Base-by-base conservation (phyloP, 1,140 invertebrate genomes). In the Bacillus rossius region DNA sequence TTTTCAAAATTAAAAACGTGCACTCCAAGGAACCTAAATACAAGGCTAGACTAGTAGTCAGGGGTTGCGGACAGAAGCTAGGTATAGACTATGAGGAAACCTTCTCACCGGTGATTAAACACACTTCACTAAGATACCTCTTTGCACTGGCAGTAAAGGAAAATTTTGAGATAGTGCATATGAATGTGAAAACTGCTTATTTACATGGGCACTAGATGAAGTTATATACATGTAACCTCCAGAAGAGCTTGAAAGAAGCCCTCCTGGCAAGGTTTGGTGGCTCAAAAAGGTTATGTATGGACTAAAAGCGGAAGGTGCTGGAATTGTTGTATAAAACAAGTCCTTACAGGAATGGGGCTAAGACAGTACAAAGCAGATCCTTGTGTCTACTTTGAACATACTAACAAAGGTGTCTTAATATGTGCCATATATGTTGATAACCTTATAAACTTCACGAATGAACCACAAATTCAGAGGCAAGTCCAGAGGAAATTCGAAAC, bases 131-230 rank as follows among this genome's bases (percentile, higher is more conserved):
- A 29, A 40, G 67, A 57, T 40, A 63, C 23, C 10, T 72, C 8
- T 17, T 69, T 13, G 58, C 63, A 7, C 2, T 65, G 13, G 63
- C 67, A 14, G 64, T 61, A 1, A 40, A 29, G 13, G 22, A 58
- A 22, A 50, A 61, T 34, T 55, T 59, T 34, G 8, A 47, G 20
- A 60, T 63, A 8, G 20, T 50, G 20, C 70, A 75, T 17, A 65
- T 73, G 55, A 75, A 77, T 62, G 65, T 71, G 0, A 68, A 67
- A 43, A 72, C 71, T 17, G 76, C 76, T 0, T 79, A 73, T 63
- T 66, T 74, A 58, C 69, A 77, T 66, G 77, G 69, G 10, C 60
- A 66, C 42, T 65, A 73, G 37, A 73, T 16, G 73, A 78, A 64
- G 63, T 64, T 7, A 63, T 78, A 13, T 79, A 65, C 67, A 75